phyloP scores from a whole-genome alignment of 1,140 invertebrate genomes.

The Drosophila trapezifrons region DNA sequence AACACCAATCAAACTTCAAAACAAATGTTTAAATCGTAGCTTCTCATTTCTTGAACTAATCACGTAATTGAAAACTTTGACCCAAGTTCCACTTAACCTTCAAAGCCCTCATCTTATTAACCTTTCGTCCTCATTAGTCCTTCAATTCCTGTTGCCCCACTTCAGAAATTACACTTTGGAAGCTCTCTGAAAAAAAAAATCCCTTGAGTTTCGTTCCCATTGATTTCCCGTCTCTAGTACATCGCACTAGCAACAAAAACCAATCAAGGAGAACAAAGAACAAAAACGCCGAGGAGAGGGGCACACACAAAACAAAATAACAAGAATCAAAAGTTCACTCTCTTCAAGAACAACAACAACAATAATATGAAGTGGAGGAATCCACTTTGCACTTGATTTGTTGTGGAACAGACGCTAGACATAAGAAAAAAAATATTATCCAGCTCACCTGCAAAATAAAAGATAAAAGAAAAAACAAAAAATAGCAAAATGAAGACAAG shows the following conservation, averaged over 20 bases:
- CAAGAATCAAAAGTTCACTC: conserved; percentile 59
- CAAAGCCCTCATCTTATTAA: conserved; percentile 5
- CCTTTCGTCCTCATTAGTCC: conserved; percentile 23
- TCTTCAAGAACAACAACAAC: conserved; percentile 31
- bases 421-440: conserved; percentile 26
- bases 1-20: too few species aligned
- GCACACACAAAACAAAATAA: conserved; percentile 42
- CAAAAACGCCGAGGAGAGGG: background rate
- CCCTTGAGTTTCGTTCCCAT: conserved; percentile 33
- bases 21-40: too few species aligned
- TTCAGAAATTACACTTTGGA: conserved; percentile 31
- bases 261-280: conserved; percentile 44
- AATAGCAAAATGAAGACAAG: conserved; percentile 16
- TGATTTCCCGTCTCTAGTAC: conserved; percentile 45
- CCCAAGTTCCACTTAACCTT: background rate
- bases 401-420: conserved; percentile 59
- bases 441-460: conserved; percentile 41
- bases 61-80: background rate
- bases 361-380: conserved; percentile 38
- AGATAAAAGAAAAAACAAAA: conserved; percentile 13
- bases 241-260: conserved; percentile 56
- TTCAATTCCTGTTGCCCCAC: conserved; percentile 19
- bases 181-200: conserved; percentile 15
- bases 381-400: conserved; percentile 72
- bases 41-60: background rate